Evolutionary conservation across 2,797 vertebrate genomes (phyloP).

Genomic region (Falco berigora): DNA sequence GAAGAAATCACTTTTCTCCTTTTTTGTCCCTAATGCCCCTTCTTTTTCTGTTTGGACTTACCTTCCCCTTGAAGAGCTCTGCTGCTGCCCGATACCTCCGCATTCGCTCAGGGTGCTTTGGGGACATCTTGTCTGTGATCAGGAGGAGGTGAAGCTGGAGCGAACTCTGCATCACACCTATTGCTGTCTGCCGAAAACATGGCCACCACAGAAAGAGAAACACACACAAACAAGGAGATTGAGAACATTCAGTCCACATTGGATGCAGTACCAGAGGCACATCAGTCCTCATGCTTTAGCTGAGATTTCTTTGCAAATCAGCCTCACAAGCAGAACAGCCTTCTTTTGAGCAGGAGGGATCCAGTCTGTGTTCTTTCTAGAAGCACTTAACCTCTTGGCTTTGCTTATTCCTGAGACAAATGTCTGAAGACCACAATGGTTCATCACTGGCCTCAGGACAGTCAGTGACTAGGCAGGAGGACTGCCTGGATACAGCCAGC

Average conservation of each 20-base stretch:
- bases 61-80: conserved; percentile 68
- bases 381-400: background rate
- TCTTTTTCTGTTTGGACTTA: conserved; percentile 15
- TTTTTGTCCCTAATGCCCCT: background rate
- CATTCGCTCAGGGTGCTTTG: conserved; percentile 71
- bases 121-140: conserved; percentile 80
- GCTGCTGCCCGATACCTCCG: conserved; percentile 72
- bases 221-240: background rate
- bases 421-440: background rate
- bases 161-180: conserved; percentile 84
- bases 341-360: background rate
- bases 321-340: background rate
- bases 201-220: background rate
- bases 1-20: background rate
- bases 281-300: background rate
- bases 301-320: background rate
- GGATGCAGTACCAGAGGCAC: background rate
- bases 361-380: background rate
- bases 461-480: background rate
- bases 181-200: conserved; percentile 73
- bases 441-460: background rate
- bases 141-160: conserved; percentile 85
- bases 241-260: background rate
- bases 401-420: background rate
- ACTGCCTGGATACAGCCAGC: background rate